Evolutionary conservation across 2,888 invertebrate genomes (phyloP).

Genomic region (Leptogaster cylindrica): DNA sequence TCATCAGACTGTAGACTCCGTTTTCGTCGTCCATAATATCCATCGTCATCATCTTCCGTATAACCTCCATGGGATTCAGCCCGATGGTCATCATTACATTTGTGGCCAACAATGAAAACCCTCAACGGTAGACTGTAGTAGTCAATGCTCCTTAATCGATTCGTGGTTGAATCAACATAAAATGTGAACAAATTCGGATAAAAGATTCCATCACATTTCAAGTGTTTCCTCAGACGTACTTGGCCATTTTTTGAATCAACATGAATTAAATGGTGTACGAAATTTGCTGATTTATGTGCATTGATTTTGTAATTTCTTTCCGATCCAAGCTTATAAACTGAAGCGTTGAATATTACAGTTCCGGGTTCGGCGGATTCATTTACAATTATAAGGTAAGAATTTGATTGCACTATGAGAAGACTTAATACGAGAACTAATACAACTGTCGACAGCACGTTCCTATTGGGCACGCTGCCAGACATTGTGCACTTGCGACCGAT

Average conservation of each 20-base stretch:
- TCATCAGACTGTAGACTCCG: constrained; percentile 52
- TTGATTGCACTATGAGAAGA: constrained; percentile 48
- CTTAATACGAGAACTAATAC: constrained; percentile 19
- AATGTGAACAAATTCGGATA: constrained; percentile 86
- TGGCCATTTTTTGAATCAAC: constrained; percentile 78
- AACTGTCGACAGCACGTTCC: constrained; percentile 19
- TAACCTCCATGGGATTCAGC: constrained; percentile 63
- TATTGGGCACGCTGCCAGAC: constrained; percentile 9
- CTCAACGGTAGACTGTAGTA: constrained; percentile 82
- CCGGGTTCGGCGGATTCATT: constrained; percentile 69
- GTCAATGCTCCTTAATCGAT: constrained; percentile 77
- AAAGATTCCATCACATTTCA: constrained; percentile 80
- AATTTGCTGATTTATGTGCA: constrained; percentile 80
- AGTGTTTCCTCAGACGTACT: constrained; percentile 73
- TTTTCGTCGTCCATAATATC: constrained; percentile 65
- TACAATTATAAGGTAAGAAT: constrained; percentile 67
- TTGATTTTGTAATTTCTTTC: constrained; percentile 81
- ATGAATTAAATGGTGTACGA: constrained; percentile 77
- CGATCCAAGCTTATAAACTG: constrained; percentile 80
- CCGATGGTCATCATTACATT: constrained; percentile 71
- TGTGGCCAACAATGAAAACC: constrained; percentile 74
- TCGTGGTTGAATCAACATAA: constrained; percentile 85
- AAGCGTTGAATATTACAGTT: constrained; percentile 76
- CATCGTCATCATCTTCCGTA: constrained; percentile 68
- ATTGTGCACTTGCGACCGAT: constrained; percentile 5